Evolutionary conservation across 2,888 invertebrate species (phyloP), one percentile per base, ranked within the genome.

Genomic region (Epinotia brunnichana): DNA sequence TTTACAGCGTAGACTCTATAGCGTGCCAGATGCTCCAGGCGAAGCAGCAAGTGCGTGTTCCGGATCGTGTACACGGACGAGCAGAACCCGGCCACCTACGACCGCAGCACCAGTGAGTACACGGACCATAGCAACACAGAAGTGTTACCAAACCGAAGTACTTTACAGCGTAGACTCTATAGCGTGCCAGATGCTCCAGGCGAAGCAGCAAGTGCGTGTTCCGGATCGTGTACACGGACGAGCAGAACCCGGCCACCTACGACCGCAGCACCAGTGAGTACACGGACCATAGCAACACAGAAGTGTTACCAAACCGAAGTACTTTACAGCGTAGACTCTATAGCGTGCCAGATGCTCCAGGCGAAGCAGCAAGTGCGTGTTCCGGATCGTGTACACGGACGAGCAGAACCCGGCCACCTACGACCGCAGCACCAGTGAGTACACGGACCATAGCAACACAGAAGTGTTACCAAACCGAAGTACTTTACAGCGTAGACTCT

Each of bases 401-500:
- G 88, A 83, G 67, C 70, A 71, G 70, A 44, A 41, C 19, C 5
- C 41, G 17, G 21, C 62, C 51, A 51, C 51, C 7, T 66, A 19
- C 59, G 53, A 53, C 5, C 67, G 67, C 11, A 61, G 48, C 15
- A 54, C 60, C 21, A 24, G 21, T 24, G 21, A 24, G 21, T 24
- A 24, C 21, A 24, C 21, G 21, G 21, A 24, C 21, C 2, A 24
- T 2, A 24, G 21, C 21, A 24, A 24, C 21, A 24, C 21, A 1
- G 21, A 24, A 2, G 21, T 24, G 21, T 24, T 24, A 24, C 21
- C 59, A 94, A 96, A 82, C 95, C 96, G 78, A 96, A 97, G 82
- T 96, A 98, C 56, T 95, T 97, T 67, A 96, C 88, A 96, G 96
- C 77, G 97, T 98, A 84, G 98, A 98, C 85, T 95, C 95, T 24